Evolutionary conservation across 2,113 vertebrate genomes (phyloP), one percentile per base, ranked within the genome.

Genomic region (Panthera tigris): DNA sequence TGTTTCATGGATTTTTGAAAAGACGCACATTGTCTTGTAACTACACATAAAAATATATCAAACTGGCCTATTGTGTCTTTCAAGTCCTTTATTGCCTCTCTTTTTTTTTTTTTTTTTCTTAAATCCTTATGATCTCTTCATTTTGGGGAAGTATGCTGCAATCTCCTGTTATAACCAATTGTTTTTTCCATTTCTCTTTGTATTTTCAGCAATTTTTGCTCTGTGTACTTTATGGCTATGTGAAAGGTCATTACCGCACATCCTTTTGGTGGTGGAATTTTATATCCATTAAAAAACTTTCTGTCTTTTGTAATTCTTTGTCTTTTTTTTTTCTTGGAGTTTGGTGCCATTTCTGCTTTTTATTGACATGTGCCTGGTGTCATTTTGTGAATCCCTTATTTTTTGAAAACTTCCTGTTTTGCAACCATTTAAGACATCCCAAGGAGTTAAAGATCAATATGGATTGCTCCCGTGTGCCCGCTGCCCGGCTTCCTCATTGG

Each of bases 1-100:
- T 96, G 90, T 96, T 84, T 33, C 36, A 7, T 83, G 29, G 41
- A 57, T 23, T 97, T 97, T 98, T 95, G 39, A 79, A 93, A 83
- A 95, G 5, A 82, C 76, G 41, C 52, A 16, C 61, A 94, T 95
- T 90, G 87, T 82, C 80, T 91, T 90, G n/a, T 66, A 94, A 96
- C n/a, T 74, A 89, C 16, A 65, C 92, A 50, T 81, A 71, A 94
- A 97, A 97, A 90, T 91, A 76, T 73, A 65, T 76, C 16, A 6
- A 85, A 76, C 39, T 86, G 25, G 45, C 65, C 88, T 55, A 48
- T 61, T 89, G 57, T 96, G 19, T 88, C 81, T 97, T 95, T 92
- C 13, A 73, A 33, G 50, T 63, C 48, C 14, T 89, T 94, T 82
- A 71, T 57, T 96, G 8, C 36, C 48, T 50, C 9, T 7, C 36